Evolutionary conservation across 1,140 invertebrate species (phyloP), one percentile per base, ranked within the genome.

Genomic region (Neotoxoptera formosana): DNA sequence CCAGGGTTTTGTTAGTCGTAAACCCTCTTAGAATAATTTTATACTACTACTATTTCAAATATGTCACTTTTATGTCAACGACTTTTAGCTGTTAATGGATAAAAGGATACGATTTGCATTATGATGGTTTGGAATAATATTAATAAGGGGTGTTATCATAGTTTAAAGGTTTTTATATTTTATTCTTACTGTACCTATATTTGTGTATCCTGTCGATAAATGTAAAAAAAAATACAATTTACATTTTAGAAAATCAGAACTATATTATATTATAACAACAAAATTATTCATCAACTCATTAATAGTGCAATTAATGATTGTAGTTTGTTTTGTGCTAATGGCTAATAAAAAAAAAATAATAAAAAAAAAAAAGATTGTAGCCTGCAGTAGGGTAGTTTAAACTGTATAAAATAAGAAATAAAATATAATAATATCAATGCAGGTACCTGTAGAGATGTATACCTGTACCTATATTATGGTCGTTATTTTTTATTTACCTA

Each of bases 61-160:
- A 47, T 67, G 56, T 90, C 56, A 90, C 53, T 60, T 90, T 56
- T 90, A 45, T 67, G 36, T 90, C 89, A 90, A n/a, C 56, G 36
- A 41, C 30, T 11, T 90, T 90, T 36, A 60, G 36, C 3, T 53
- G 11, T 36, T 89, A 89, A 89, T 36, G 51, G 34, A 56, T 34
- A 25, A 30, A 60, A 60, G 6, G 1, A 30, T 67, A 90, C 1
- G 36, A 90, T 90, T 90, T 60, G 23, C 17, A 90, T 90, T 60
- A 41, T 41, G 21, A 41, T 41, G 21, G 88, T 30, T 90, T 45
- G 11, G 20, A 51, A 88, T 51, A 88, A 53, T 88, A 88, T 76
- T 20, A 76, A n/a, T 76, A 76, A n/a, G n/a, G 34, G 8, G n/a
- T 7, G 23, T 53, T 88, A 51, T 48, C 17, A 51, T 48, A 11